Conservation (phyloP, 2,797 vertebrate species). For the Bucorvus abyssinicus region DNA sequence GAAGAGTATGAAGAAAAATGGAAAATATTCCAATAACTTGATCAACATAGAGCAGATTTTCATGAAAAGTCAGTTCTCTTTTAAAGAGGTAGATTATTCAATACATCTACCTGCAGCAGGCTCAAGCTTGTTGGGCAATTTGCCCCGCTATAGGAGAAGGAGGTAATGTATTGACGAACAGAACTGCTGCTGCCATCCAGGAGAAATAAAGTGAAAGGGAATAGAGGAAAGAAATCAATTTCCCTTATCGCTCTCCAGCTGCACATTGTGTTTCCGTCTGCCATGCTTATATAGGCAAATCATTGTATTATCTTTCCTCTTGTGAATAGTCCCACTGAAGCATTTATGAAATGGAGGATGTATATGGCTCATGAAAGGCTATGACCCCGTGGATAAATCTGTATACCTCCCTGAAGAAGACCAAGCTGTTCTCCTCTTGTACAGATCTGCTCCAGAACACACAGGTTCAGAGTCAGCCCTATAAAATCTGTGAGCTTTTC, state of each 20-base stretch:
- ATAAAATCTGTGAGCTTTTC: background rate
- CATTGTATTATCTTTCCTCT: constrained; percentile 29
- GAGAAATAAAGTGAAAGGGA: constrained; percentile 27
- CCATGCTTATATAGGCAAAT: constrained; percentile 54
- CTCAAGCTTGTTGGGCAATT: background rate
- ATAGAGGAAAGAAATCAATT: constrained; percentile 46
- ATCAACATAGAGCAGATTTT: background rate
- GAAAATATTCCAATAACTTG: background rate
- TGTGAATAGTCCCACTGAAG: constrained; percentile 26
- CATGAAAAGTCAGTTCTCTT: background rate
- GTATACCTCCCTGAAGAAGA: background rate
- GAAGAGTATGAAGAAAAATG: background rate
- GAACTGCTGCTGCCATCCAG: background rate
- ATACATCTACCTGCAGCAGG: background rate
- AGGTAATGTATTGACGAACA: background rate
- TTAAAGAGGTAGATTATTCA: background rate
- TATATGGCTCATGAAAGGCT: background rate
- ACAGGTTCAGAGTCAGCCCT: background rate
- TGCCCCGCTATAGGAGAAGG: background rate
- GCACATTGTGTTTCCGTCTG: constrained; percentile 42
- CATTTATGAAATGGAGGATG: constrained; percentile 23
- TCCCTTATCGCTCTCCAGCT: constrained; percentile 24
- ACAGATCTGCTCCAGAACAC: background rate
- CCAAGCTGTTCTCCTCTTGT: background rate
- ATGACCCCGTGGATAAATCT: constrained; percentile 1